Percentiles rank a stretch among this genome's conserved stretches.
Conservation (phyloP, 37 sponge, comb jelly and placozoan genomes). For the Ephydatia muelleri region DNA sequence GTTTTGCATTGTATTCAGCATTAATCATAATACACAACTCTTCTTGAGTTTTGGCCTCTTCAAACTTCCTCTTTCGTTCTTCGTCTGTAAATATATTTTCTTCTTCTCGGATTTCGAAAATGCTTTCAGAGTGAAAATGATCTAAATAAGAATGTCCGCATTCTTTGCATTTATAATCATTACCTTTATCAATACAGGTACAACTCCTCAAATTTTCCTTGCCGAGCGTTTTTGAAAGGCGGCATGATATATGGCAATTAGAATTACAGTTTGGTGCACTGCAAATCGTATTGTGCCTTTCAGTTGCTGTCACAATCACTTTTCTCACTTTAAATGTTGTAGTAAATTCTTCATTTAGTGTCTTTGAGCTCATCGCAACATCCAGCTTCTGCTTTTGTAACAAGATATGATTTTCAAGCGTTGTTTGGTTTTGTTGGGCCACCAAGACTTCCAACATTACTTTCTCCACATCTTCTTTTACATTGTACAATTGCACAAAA, state of each 20-base stretch:
- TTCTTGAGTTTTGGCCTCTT: constrained; percentile 19
- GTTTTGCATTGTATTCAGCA: background rate
- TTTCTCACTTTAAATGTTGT: too few relatives aligned
- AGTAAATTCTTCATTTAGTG: constrained; percentile 1
- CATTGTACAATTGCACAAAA: constrained; percentile 26
- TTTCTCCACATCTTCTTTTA: constrained; percentile 32
- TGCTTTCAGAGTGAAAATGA: constrained; percentile 20
- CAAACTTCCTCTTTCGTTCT: constrained; percentile 11
- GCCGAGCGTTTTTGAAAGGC: background rate
- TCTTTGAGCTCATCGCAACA: constrained; percentile 11
- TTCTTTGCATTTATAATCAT: constrained; percentile 2
- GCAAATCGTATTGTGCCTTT: too few relatives aligned
- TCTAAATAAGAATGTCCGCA: constrained; percentile 30
- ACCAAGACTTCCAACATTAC: background rate
- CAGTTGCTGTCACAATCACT: background rate
- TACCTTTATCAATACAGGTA: constrained; percentile 13
- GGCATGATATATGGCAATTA: too few relatives aligned
- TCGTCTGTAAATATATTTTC: background rate
- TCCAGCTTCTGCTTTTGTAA: background rate
- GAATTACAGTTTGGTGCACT: too few relatives aligned
- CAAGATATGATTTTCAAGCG: constrained; percentile 3
- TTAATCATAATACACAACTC: constrained; percentile 11
- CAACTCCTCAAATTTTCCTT: constrained; percentile 35
- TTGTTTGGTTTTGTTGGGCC: constrained; percentile 14
- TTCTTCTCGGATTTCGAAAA: constrained; percentile 3